Percentiles rank a stretch among this genome's conserved stretches.
Evolutionary conservation across 2,797 vertebrate species (phyloP).

Genomic region (Spinus pinus): DNA sequence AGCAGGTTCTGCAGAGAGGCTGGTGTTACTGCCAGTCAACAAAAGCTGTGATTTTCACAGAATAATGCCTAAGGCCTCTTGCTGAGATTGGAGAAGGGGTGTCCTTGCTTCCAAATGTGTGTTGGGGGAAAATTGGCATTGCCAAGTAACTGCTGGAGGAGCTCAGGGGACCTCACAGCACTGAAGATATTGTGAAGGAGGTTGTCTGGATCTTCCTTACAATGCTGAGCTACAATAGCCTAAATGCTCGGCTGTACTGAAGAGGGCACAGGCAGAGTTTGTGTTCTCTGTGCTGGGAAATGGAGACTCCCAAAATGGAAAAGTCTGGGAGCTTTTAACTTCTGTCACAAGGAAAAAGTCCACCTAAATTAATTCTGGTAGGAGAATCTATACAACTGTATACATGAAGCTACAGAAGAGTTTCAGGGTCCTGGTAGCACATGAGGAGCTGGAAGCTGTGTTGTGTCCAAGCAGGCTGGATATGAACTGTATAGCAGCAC

Average conservation of each 20-base stretch:
- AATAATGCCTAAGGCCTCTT: background rate
- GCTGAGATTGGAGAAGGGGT: background rate
- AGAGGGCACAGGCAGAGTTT: background rate
- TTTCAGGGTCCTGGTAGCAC: background rate
- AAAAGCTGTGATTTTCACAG: background rate
- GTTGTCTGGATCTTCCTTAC: background rate
- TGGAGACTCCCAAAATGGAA: background rate
- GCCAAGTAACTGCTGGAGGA: background rate
- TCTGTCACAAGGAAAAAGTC: background rate
- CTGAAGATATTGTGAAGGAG: background rate
- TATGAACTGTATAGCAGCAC: background rate
- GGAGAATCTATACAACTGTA: background rate
- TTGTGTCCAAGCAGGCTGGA: background rate
- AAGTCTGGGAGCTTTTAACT: background rate
- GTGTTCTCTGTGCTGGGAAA: background rate
- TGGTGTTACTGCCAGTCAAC: background rate
- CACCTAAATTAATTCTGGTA: background rate
- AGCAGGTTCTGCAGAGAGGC: background rate
- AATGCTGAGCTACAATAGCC: background rate
- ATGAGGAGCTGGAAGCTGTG: background rate
- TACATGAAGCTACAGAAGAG: background rate
- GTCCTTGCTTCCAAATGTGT: background rate
- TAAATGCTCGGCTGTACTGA: background rate
- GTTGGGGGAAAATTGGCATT: background rate
- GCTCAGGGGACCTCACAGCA: background rate